Base-by-base conservation (phyloP, 2,888 invertebrate species). In the Cosmorhoe ocellata region DNA sequence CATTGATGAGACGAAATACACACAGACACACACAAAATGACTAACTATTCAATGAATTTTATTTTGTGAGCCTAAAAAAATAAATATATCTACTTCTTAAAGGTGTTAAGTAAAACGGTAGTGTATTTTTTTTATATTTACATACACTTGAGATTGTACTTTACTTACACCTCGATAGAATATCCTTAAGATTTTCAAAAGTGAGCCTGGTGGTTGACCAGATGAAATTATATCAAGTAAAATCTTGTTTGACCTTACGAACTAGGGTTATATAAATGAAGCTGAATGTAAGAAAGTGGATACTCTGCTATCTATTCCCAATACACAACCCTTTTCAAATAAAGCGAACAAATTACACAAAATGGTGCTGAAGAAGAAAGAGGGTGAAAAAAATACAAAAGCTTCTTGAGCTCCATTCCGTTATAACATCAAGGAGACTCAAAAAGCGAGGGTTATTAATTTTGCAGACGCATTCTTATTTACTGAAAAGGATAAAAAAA, bases 401-500 rank as follows among this genome's bases (percentile, higher is more conserved):
- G 52, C 55, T 61, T 56, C 48, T 59, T 52, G 40, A 59, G 59
- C 58, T 63, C 57, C 39, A 43, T 49, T 64, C 58, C 40, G 44
- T 51, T 64, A 56, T 58, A 53, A 64, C 57, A 63, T 62, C 56
- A 63, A 63, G 59, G 56, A 65, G 59, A 41, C 44, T 56, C 31
- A 48, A 45, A 67, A 63, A 62, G 59, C 59, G 62, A 65, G 57
- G 67, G 68, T 63, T 67, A 77, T 76, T 71, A 69, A 72, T 69
- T 74, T 61, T 42, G 56, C 57, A 56, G 66, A 63, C 69, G 67
- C 60, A 66, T 71, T 71, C 61, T 51, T 60, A 63, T 61, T 63
- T 58, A 63, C 49, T 58, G 58, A 63, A 41, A 55, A 46, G 36
- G 40, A 44, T 72, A 73, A 74, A 63, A 54, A 66, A 71, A 59